Conservation (phyloP, 2,113 vertebrate genomes). For the Salvelinus alpinus region DNA sequence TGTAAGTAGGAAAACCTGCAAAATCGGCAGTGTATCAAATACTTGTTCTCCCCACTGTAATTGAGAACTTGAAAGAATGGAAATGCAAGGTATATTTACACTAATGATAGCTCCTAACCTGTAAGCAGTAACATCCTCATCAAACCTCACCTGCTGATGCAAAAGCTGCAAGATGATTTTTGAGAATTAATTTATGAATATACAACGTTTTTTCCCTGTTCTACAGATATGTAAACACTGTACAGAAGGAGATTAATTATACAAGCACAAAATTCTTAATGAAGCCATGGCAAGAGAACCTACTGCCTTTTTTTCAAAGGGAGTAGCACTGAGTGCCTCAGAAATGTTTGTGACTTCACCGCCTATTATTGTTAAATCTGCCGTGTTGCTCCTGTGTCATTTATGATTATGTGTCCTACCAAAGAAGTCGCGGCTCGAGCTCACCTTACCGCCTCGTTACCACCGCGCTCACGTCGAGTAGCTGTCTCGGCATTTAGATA, state of each 20-base stretch:
- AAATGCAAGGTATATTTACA: no score
- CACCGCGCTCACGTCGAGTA: constrained; percentile 22
- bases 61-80: no score
- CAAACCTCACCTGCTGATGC: no score
- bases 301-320: constrained; percentile 32
- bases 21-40: no score
- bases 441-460: neutral
- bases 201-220: no score
- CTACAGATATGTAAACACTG: no score
- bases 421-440: constrained; percentile 47
- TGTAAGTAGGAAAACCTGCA: no score
- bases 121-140: no score
- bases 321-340: constrained; percentile 48
- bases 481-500: constrained; percentile 41
- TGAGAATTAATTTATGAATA: no score
- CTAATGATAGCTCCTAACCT: no score
- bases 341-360: constrained; percentile 70
- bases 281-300: constrained; percentile 26
- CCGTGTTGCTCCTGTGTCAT: constrained; percentile 56
- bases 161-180: no score
- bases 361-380: constrained; percentile 62
- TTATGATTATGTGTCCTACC: constrained; percentile 67
- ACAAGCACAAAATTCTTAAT: constrained; percentile 27
- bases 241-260: constrained; percentile 19
- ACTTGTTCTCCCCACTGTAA: no score